These are phyloP conservation scores for Stegodyphus dumicola DNA, from an alignment of 1,140 invertebrate species.

Conservation along the genomic window DNA sequence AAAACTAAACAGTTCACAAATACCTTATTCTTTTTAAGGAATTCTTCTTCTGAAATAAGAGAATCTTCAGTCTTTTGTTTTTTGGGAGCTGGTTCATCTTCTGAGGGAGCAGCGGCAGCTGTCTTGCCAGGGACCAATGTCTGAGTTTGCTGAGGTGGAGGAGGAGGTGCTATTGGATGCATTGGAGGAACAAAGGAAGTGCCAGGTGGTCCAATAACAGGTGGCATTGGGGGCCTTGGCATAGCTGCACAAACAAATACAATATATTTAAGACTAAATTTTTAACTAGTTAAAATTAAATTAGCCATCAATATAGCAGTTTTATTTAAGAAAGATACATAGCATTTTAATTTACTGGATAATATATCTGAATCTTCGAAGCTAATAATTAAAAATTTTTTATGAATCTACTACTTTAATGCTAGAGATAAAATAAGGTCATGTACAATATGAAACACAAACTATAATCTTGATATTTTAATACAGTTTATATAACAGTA, in stretches of 20 bases:
- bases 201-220: slow-evolving; percentile 63
- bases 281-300: too few relatives aligned
- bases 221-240: slow-evolving; percentile 65
- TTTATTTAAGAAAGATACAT: too few relatives aligned
- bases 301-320: too few relatives aligned
- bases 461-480: too few relatives aligned
- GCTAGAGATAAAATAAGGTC: too few relatives aligned
- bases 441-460: too few relatives aligned
- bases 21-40: slow-evolving; percentile 77
- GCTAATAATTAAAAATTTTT: too few relatives aligned
- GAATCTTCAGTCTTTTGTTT: slow-evolving; percentile 91
- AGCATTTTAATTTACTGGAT: too few relatives aligned
- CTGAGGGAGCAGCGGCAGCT: slow-evolving; percentile 27
- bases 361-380: too few relatives aligned
- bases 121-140: slow-evolving; percentile 9
- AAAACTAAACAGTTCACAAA: not conserved
- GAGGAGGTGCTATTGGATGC: slow-evolving; percentile 59
- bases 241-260: slow-evolving; percentile 7
- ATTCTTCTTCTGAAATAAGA: slow-evolving; percentile 87
- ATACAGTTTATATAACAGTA: too few relatives aligned
- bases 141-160: slow-evolving; percentile 60
- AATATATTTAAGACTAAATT: too few relatives aligned
- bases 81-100: slow-evolving; percentile 81
- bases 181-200: slow-evolving; percentile 65
- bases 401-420: too few relatives aligned